Evolutionary conservation across 1,140 invertebrate species (phyloP).

Genomic region (Sitobion miscanthi): DNA sequence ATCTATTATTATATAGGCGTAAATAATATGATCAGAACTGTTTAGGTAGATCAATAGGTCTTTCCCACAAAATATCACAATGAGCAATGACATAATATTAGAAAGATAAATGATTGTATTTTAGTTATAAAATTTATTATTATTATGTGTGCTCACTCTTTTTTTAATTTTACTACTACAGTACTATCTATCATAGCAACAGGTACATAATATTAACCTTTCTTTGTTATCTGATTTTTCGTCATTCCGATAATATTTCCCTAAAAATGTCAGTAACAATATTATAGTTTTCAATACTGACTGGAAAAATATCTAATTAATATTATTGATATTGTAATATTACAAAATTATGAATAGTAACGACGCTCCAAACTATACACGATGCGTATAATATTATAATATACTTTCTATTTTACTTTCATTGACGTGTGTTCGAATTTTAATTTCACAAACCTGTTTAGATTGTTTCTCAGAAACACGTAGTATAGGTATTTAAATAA

Average conservation of each 20-base stretch:
- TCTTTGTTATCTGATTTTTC: neutral
- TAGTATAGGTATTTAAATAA: neutral
- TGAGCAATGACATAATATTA: neutral
- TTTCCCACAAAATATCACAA: neutral
- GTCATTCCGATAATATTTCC: neutral
- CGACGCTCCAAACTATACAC: neutral
- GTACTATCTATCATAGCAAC: neutral
- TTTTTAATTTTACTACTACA: neutral
- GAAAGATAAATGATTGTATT: neutral
- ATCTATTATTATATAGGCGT: neutral
- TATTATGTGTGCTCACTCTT: neutral
- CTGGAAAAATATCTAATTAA: neutral
- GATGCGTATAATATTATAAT: neutral
- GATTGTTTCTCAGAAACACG: neutral
- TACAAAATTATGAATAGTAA: neutral
- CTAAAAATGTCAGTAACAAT: neutral
- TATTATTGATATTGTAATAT: neutral
- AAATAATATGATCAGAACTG: neutral
- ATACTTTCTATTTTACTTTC: conserved; percentile 32
- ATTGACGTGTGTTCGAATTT: conserved; percentile 18
- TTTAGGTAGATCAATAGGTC: neutral
- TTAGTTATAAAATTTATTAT: neutral
- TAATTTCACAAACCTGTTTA: conserved; percentile 15
- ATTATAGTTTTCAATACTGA: neutral
- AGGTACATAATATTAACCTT: neutral